Evolutionary conservation across 1,140 invertebrate species (phyloP), one percentile per base, ranked within the genome.

Genomic region (Drosophila biarmipes): DNA sequence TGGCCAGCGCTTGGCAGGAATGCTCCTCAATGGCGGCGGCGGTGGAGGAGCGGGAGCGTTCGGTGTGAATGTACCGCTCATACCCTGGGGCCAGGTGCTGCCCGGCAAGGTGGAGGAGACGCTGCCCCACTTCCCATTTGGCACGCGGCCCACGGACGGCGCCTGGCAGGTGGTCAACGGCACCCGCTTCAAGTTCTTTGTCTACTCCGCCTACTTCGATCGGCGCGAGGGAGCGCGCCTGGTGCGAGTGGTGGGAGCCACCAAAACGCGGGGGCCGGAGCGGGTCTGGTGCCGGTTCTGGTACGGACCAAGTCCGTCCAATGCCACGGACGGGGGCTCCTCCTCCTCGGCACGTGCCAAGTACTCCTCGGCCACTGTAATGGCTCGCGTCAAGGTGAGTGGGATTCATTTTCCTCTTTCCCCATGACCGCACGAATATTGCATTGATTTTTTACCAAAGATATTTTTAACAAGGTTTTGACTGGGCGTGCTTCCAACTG

Each of bases 171-270:
- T 92, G 67, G 94, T 94, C 56, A 93, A 93, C 55, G 94, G 93
- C 38, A 94, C 62, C 92, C 96, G 96, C 87, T 96, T 95, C 90
- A 97, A 97, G 92, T 98, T 98, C 93, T 98, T 96, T 92, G 96
- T 98, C 15, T 98, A 97, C 87, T 98, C 97, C 2, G 97, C 97
- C 34, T 98, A 96, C 82, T 96, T 95, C 78, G 97, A 98, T 92
- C 93, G 94, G 42, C 93, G 96, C 73, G 94, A 95, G 68, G 94
- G 94, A n/a, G 93, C 94, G 15, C 94, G 95, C 46, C 93, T 96
- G 63, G 93, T 97, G 31, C 93, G 97, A 15, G 94, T 98, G 21
- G 96, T 98, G 63, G 97, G 96, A n/a, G 97, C 96, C 10, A 97
- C 97, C 0, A 96, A 96, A 92, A 98, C 97, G 0, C 93, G 96